Percentiles rank a stretch among this genome's conserved stretches.
Conservation (phyloP, 2,113 vertebrate species). For the Daubentonia madagascariensis region DNA sequence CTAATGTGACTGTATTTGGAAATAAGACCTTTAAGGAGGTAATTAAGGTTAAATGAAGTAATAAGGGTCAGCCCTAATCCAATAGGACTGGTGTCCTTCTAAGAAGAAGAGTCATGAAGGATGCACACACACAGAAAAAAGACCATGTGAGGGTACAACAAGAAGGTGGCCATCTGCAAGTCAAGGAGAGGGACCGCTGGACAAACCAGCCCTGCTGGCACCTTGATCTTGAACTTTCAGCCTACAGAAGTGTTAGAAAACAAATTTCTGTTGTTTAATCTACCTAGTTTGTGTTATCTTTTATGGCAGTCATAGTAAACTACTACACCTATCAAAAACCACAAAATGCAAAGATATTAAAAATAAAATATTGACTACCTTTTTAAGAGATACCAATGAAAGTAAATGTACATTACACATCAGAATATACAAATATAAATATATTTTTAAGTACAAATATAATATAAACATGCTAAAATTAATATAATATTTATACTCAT, state of each 20-base stretch:
- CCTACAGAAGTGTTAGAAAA: background rate
- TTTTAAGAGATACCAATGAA: background rate
- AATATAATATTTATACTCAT: background rate
- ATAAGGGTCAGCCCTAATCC: background rate
- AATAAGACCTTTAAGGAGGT: background rate
- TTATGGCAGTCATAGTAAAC: background rate
- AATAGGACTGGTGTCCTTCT: background rate
- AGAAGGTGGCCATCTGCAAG: background rate
- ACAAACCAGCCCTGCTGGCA: background rate
- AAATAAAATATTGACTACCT: background rate
- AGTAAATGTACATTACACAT: background rate
- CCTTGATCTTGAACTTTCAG: background rate
- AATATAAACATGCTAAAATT: background rate
- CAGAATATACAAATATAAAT: background rate
- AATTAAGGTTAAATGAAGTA: background rate
- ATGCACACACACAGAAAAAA: background rate
- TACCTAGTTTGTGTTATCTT: background rate
- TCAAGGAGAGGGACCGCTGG: background rate
- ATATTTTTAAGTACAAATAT: background rate
- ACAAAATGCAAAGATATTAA: background rate
- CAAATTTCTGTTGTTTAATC: background rate
- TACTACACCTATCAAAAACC: background rate
- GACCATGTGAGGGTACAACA: accelerated
- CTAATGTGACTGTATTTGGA: background rate
- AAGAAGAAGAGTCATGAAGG: background rate